These are phyloP conservation scores for Punctoribates punctum DNA, from an alignment of 2,888 invertebrate species.

Conservation along the genomic window DNA sequence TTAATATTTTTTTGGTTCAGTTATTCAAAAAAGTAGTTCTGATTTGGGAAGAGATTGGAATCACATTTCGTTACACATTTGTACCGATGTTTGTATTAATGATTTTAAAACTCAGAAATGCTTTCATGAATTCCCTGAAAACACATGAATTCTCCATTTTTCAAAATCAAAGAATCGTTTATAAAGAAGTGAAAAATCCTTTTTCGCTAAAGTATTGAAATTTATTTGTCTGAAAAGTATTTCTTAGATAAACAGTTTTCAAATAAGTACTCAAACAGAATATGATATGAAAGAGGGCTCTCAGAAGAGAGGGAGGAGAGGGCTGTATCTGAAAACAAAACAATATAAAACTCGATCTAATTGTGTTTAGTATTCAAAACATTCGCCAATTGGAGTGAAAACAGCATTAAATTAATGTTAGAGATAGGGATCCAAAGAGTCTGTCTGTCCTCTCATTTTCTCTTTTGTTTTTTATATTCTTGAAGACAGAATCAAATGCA, in stretches of 20 bases:
- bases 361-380: constrained; percentile 5
- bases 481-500: constrained; percentile 1
- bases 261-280: too few relatives aligned
- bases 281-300: too few relatives aligned
- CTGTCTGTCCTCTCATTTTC: constrained; percentile 8
- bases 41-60: too few relatives aligned
- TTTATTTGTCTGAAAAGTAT: neutral
- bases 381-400: constrained; percentile 8
- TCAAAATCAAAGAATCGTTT: neutral
- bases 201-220: neutral
- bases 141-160: neutral
- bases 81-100: too few relatives aligned
- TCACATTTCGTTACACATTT: too few relatives aligned
- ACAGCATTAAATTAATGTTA: constrained; percentile 7
- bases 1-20: neutral
- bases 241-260: too few relatives aligned
- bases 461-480: neutral
- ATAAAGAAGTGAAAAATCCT: constrained; percentile 1
- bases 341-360: neutral
- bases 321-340: neutral
- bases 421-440: neutral
- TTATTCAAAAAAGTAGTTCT: too few relatives aligned
- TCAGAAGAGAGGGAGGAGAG: too few relatives aligned
- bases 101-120: too few relatives aligned
- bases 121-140: too few relatives aligned